Evolutionary conservation across 1,140 invertebrate species (phyloP).

Genomic region (Sarcophaga bullata): DNA sequence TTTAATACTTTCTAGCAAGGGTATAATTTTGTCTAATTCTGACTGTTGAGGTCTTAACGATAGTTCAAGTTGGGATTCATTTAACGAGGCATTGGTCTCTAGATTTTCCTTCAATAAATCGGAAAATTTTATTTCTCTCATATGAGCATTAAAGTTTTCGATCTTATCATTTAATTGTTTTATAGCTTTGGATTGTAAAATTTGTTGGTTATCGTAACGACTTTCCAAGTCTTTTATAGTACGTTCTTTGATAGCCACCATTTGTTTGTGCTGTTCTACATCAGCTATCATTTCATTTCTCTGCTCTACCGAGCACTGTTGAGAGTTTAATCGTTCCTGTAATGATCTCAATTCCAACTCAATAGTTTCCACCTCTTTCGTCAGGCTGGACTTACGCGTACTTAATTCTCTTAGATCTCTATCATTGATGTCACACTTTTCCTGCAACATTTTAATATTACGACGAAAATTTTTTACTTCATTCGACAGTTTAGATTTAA

Average conservation of each 20-base stretch:
- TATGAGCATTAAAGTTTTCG: conserved; percentile 51
- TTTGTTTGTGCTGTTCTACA: conserved; percentile 41
- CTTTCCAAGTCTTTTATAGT: conserved; percentile 48
- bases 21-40: conserved; percentile 42
- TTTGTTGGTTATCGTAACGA: conserved; percentile 53
- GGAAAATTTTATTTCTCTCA: conserved; percentile 45
- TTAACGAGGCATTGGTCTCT: not conserved
- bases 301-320: conserved; percentile 29
- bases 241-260: conserved; percentile 48
- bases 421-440: not conserved
- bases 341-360: conserved; percentile 1
- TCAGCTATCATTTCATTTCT: conserved; percentile 30
- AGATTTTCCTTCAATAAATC: conserved; percentile 36
- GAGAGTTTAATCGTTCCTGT: not conserved
- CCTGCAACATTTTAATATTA: not conserved
- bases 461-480: conserved; percentile 20
- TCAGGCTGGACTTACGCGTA: conserved; percentile 35
- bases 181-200: conserved; percentile 52
- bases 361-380: conserved; percentile 15
- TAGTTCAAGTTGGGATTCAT: conserved; percentile 44
- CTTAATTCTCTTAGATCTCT: conserved; percentile 45
- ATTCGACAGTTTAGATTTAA: conserved; percentile 12
- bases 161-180: conserved; percentile 53
- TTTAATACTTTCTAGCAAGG: conserved; percentile 41
- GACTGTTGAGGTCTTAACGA: conserved; percentile 46